Percentiles rank a stretch among this genome's conserved stretches.
These are phyloP conservation scores for Decapterus maruadsi DNA, from an alignment of 2,797 vertebrate species.

Conservation along the genomic window DNA sequence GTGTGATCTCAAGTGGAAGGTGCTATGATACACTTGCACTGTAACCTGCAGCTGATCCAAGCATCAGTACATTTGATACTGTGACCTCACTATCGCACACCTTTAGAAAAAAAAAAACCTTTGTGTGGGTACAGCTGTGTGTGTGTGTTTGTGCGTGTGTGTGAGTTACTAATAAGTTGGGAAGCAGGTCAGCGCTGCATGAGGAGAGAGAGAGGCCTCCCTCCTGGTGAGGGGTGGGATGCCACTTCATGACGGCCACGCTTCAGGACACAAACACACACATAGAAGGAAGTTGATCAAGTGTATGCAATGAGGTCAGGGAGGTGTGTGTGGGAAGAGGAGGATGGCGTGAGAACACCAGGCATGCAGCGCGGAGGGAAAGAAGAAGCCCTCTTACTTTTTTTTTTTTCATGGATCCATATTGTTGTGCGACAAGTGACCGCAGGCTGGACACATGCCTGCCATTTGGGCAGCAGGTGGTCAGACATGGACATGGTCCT, in stretches of 20 bases:
- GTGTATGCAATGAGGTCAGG: constrained; percentile 75
- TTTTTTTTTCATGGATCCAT: constrained; percentile 40
- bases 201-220: constrained; percentile 62
- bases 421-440: constrained; percentile 49
- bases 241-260: constrained; percentile 86
- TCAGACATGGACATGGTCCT: constrained; percentile 8
- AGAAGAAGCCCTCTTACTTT: constrained; percentile 63
- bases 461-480: constrained; percentile 64
- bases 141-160: constrained; percentile 1
- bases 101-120: too few relatives aligned
- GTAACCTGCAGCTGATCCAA: not conserved
- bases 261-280: constrained; percentile 78
- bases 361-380: not conserved
- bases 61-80: not conserved
- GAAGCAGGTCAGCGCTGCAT: constrained; percentile 84
- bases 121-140: too few relatives aligned
- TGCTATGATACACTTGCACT: not conserved
- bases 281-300: constrained; percentile 69
- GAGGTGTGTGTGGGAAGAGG: constrained; percentile 62
- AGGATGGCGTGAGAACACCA: constrained; percentile 67
- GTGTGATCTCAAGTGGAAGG: not conserved
- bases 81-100: too few relatives aligned
- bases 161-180: constrained; percentile 84
- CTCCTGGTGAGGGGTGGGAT: constrained; percentile 78
- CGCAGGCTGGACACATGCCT: constrained; percentile 55